Base-by-base conservation (phyloP, 2,888 invertebrate genomes). In the Diarsia dahlii region DNA sequence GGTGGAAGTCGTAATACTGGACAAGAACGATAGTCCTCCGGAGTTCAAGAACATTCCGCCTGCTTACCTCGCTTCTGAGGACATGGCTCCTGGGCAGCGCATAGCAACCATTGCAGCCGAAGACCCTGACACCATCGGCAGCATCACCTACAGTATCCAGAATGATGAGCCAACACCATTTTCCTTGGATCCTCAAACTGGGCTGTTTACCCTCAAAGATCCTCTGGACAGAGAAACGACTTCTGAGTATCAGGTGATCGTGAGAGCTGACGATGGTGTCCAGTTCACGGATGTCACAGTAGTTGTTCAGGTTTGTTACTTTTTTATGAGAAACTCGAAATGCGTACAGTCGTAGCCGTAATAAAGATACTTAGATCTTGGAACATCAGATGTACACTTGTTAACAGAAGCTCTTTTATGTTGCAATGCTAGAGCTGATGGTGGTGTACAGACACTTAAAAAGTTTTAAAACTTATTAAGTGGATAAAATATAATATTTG, bases 21-120 rank as follows among this genome's bases (percentile, higher is more conserved):
- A 99, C 96, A 98, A 98, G 95, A 99, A 99, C 94, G 99, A 99
- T 97, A 99, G 98, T 90, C 99, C 99, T n/a, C 99, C 99, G 6
- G 97, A 98, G 73, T 99, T 99, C 97, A 97, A 97, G 88, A 97
- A 98, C 82, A 97, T 98, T 54, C 98, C 98, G 23, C 95, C 98
- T 88, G 97, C 97, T 69, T 98, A 98, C 93, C 97, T 97, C 74
- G 98, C 99, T 1, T 98, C 99, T 3, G 99, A 99, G 93, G 99
- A 99, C 92, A 97, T 98, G 78, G 98, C 98, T 56, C 98, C 98
- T 3, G 99, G 98, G 12, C 98, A 98, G 89, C 95, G 97, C 56
- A 98, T 99, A 79, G 98, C 98, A 15, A 97, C 97, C 15, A 97
- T 99, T 72, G 97, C 97, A 70, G 99, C 99, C 20, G 97, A 97